Evolutionary conservation across 2,888 invertebrate species (phyloP).

Genomic region (Tetranychus truncatus): DNA sequence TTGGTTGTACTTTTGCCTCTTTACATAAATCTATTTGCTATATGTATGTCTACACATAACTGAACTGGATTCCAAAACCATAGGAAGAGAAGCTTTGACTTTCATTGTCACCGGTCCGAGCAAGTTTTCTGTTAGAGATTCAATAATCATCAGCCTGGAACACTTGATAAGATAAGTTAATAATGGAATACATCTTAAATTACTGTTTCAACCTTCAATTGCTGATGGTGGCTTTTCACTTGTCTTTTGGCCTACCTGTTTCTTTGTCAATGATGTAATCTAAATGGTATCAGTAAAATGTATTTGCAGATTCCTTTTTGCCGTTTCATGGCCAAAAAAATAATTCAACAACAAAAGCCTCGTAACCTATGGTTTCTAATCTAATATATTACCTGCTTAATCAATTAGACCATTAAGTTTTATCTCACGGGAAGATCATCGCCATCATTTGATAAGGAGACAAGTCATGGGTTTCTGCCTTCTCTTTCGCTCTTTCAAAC

Average conservation of each 20-base stretch:
- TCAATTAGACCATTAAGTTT: not conserved
- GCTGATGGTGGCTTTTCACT: not conserved
- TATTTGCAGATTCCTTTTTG: too few relatives aligned
- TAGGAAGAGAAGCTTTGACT: not conserved
- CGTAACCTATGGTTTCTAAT: not conserved
- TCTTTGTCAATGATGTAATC: not conserved
- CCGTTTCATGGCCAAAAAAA: not conserved
- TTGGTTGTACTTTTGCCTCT: not conserved
- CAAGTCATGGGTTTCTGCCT: not conserved
- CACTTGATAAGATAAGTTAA: not conserved
- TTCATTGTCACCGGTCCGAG: too few relatives aligned
- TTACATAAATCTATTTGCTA: not conserved
- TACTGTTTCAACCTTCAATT: not conserved
- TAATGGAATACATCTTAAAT: not conserved
- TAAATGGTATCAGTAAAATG: too few relatives aligned
- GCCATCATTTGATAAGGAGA: not conserved
- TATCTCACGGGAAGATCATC: not conserved
- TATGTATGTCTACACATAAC: not conserved
- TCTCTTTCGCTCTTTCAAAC: too few relatives aligned
- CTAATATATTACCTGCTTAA: not conserved
- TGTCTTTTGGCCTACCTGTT: not conserved
- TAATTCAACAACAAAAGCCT: not conserved
- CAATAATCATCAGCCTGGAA: not conserved
- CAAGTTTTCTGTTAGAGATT: not conserved
- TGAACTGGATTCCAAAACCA: not conserved